A percentile compares a stretch with the other conserved stretches of the same genome.
phyloP scores from a whole-genome alignment of 2,888 invertebrate species.

The Graphium colonna region DNA sequence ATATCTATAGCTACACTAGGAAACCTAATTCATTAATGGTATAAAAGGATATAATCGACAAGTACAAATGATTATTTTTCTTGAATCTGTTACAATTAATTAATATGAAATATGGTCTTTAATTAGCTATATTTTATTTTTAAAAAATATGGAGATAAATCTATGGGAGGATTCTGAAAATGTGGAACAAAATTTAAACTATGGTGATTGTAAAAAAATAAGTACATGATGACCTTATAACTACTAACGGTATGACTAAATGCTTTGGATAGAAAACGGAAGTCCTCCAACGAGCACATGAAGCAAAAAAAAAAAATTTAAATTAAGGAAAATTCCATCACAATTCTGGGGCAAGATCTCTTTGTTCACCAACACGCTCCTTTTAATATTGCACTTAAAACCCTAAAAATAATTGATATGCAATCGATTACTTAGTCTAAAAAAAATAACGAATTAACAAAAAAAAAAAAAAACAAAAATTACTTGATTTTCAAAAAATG shows the following conservation, averaged over 20 bases:
- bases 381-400: conserved; percentile 63
- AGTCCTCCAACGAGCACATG: not conserved
- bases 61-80: conserved; percentile 28
- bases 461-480: conserved; percentile 18
- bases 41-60: conserved; percentile 45
- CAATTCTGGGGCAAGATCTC: conserved; percentile 53
- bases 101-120: conserved; percentile 20
- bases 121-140: conserved; percentile 8
- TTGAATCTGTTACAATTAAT: conserved; percentile 15
- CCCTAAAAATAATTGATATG: conserved; percentile 60
- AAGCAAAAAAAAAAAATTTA: conserved; percentile 20
- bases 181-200: conserved; percentile 1
- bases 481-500: not conserved
- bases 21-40: conserved; percentile 38
- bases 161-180: conserved; percentile 23
- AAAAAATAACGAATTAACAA: conserved; percentile 27
- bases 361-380: conserved; percentile 32
- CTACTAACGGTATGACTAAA: conserved; percentile 34
- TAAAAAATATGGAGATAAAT: conserved; percentile 21
- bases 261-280: conserved; percentile 46
- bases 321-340: conserved; percentile 39
- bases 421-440: conserved; percentile 48
- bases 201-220: conserved; percentile 23
- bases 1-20: conserved; percentile 40
- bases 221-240: conserved; percentile 33